These are phyloP conservation scores for Antigone vipio DNA, from an alignment of 2,113 vertebrate genomes.

Conservation along the genomic window DNA sequence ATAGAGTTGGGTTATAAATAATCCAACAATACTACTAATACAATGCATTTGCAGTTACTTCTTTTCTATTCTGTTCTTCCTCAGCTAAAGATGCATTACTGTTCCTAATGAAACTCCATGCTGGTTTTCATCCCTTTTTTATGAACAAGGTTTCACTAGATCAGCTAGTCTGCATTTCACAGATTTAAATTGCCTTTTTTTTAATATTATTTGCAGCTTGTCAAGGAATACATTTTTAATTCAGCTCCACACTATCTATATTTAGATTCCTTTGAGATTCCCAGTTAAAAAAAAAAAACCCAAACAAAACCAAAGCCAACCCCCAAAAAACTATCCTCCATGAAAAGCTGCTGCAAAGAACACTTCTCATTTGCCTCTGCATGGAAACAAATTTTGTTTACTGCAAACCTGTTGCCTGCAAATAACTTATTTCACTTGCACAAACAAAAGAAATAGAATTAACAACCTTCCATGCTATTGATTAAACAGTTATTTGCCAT, in stretches of 20 bases:
- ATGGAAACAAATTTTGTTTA: not conserved
- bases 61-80: not conserved
- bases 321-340: accelerated
- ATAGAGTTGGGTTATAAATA: too few species aligned
- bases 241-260: not conserved
- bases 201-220: not conserved
- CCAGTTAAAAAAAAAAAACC: not conserved
- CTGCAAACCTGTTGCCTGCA: not conserved
- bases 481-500: not conserved
- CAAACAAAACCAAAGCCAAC: not conserved
- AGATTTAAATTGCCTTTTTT: not conserved
- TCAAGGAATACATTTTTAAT: not conserved
- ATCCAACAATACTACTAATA: too few species aligned
- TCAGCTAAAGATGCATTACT: not conserved
- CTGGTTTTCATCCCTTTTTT: not conserved
- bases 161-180: not conserved
- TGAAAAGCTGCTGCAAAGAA: not conserved
- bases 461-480: not conserved
- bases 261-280: not conserved
- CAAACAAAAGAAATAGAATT: not conserved
- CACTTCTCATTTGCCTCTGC: not conserved
- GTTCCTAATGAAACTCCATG: not conserved
- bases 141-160: not conserved
- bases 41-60: not conserved
- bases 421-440: not conserved